Evolutionary conservation across 2,797 vertebrate genomes (phyloP), one percentile per base, ranked within the genome.

Genomic region (Spinus olivaceus): DNA sequence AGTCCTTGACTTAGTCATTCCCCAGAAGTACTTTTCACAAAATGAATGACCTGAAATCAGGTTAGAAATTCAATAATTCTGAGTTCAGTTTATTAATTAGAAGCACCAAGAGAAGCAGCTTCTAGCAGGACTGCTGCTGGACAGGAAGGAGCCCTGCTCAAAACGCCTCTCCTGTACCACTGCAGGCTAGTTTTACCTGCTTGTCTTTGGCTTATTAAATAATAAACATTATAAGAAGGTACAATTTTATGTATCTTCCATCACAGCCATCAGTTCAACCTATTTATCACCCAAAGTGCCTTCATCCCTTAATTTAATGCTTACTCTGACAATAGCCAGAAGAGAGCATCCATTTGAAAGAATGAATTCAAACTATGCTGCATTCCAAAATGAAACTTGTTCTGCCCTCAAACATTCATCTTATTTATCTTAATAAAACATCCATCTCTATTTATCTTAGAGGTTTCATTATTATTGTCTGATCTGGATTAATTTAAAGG

Each of bases 401-500:
- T 64, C 81, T 86, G 84, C 70, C 86, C 82, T 60, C 33, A 84
- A 83, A 91, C 73, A 90, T 86, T 76, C 70, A 95, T 94, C 95
- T 94, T 95, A 88, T 94, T 97, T 91, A 92, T 96, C 91, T 96
- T 90, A 90, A 94, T 94, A 92, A 91, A 95, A 60, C 82, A 96
- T 88, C 85, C 87, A 92, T 94, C 85, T 88, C 85, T 84, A 72
- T 94, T 90, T 95, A 93, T 91, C 94, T 95, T 86, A 49, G 32
- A 50, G 18, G 53, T 67, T 57, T 86, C 85, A 83, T 92, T 94
- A 93, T 95, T 86, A 96, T 96, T 67, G 82, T 66, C 87, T 92
- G 92, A 94, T 94, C 87, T 72, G 59, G 73, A 93, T 74, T 59
- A 96, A 95, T 96, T 72, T 86, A 81, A 92, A 90, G 35, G 41